These are phyloP conservation scores for Fulica atra DNA, from an alignment of 2,113 vertebrate genomes.

Conservation along the genomic window DNA sequence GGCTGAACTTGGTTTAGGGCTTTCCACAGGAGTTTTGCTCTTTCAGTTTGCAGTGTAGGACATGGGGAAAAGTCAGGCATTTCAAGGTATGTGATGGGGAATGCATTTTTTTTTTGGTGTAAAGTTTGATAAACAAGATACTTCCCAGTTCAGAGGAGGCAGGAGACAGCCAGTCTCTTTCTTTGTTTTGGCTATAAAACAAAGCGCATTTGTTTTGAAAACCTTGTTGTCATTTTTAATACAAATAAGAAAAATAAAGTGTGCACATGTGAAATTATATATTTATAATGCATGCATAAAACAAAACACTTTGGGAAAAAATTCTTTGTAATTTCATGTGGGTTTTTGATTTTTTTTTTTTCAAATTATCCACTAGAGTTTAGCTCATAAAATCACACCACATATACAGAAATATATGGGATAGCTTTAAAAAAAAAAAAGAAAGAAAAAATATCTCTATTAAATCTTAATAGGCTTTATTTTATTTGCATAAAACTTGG, in stretches of 20 bases:
- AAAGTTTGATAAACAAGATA: neutral
- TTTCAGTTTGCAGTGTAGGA: neutral
- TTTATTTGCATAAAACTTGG: neutral
- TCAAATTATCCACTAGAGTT: neutral
- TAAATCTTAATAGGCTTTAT: neutral
- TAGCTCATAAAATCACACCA: neutral
- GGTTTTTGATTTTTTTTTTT: neutral
- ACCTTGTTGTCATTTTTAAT: neutral
- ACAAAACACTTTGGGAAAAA: neutral
- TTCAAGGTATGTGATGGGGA: neutral
- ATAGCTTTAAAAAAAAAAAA: neutral
- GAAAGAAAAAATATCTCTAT: neutral
- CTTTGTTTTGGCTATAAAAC: neutral
- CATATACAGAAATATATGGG: neutral
- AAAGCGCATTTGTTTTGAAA: neutral
- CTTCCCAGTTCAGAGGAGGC: neutral
- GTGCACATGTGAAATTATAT: neutral
- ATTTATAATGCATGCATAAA: neutral
- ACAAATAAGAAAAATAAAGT: neutral
- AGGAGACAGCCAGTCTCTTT: fast-evolving
- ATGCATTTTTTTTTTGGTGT: neutral
- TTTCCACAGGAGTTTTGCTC: neutral
- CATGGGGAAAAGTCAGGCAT: neutral
- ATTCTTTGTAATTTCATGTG: neutral
- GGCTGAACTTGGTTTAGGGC: neutral